These are phyloP conservation scores for Porites evermanni DNA, from an alignment of 92 coral and sea anemone genomes.

Conservation along the genomic window DNA sequence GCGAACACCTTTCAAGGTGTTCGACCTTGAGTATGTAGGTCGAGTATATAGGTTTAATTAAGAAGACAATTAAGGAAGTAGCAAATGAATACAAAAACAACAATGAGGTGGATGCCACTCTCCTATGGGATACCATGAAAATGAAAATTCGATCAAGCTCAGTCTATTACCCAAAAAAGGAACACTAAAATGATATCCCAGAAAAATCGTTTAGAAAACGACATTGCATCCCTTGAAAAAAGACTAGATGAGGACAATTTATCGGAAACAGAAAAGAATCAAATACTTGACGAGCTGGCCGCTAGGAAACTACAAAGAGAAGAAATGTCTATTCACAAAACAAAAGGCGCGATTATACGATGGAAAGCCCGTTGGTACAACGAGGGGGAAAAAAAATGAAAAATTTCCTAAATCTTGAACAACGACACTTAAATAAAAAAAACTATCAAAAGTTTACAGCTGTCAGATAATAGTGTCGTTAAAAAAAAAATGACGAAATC, in stretches of 20 bases:
- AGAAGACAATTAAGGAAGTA: conserved; percentile 25
- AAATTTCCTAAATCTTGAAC: not conserved
- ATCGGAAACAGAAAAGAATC: not conserved
- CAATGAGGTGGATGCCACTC: conserved; percentile 9
- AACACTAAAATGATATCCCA: conserved; percentile 14
- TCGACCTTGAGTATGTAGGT: too few relatives aligned
- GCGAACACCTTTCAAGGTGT: too few relatives aligned
- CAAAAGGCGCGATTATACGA: too few relatives aligned
- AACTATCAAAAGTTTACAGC: not conserved
- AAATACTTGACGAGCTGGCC: not conserved
- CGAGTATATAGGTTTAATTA: conserved; percentile 16
- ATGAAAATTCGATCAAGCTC: conserved; percentile 20
- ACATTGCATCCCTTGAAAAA: not conserved
- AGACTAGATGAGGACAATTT: not conserved
- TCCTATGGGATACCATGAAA: conserved; percentile 42
- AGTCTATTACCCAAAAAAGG: conserved; percentile 1
- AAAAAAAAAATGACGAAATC: not conserved
- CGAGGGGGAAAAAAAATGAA: conserved; percentile 40
- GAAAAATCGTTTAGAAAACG: conserved; percentile 7
- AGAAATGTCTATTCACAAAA: too few relatives aligned
- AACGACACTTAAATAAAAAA: not conserved
- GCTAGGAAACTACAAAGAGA: not conserved
- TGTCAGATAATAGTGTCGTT: not conserved
- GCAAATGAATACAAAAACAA: conserved; percentile 20
- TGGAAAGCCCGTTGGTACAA: conserved; percentile 23